These are phyloP conservation scores for Sardina pilchardus DNA, from an alignment of 2,113 vertebrate genomes.

Conservation along the genomic window DNA sequence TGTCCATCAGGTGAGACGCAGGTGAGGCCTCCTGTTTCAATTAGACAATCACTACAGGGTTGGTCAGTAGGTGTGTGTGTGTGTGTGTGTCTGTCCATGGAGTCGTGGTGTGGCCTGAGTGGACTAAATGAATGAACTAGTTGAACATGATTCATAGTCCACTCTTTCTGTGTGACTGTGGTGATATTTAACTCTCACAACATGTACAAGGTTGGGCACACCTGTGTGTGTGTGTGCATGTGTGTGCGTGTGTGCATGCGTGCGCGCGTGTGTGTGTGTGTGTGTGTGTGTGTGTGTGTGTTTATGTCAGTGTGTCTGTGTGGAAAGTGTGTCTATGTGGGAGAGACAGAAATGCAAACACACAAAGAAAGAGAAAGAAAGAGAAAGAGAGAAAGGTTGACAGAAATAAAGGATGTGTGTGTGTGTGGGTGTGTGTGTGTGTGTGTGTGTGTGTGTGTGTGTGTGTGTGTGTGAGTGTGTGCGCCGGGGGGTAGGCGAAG, in stretches of 20 bases:
- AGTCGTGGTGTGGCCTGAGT: neutral
- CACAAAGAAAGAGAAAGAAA: too few relatives aligned
- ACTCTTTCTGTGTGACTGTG: too few relatives aligned
- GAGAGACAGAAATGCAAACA: too few relatives aligned
- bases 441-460: slow-evolving; percentile 11
- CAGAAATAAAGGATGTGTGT: neutral
- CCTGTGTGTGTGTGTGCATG: neutral
- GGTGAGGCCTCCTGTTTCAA: neutral
- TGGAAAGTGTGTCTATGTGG: neutral
- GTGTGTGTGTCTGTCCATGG: neutral
- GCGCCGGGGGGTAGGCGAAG: neutral
- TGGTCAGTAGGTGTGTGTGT: neutral
- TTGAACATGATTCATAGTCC: too few relatives aligned
- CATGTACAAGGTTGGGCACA: neutral
- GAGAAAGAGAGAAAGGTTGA: too few relatives aligned
- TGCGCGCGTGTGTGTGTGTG: neutral
- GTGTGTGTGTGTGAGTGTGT: neutral
- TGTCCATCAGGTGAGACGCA: neutral
- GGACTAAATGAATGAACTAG: too few relatives aligned
- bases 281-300: neutral
- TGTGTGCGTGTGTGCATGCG: neutral
- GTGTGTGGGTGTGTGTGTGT: neutral
- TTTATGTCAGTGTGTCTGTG: neutral
- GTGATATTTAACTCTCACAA: neutral
- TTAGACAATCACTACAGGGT: neutral